These are phyloP conservation scores for Champsocephalus esox DNA, from an alignment of 2,797 vertebrate species.

Conservation along the genomic window DNA sequence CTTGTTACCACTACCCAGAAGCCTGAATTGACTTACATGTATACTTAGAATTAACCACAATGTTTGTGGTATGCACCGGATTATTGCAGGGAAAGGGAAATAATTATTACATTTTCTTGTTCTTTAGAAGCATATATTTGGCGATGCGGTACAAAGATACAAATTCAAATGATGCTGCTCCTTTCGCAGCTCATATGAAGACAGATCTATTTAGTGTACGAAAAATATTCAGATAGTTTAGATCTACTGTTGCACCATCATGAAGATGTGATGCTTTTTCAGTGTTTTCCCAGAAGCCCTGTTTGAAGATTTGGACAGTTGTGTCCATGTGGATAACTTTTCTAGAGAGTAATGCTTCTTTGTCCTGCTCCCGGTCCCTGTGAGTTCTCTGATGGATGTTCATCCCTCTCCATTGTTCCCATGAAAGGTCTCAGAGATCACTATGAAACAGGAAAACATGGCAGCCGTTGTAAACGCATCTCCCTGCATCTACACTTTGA, in stretches of 20 bases:
- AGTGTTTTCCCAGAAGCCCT: neutral
- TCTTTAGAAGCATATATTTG: constrained; percentile 1
- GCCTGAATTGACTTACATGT: neutral
- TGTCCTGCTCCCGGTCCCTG: constrained; percentile 8
- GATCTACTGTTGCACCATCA: constrained; percentile 6
- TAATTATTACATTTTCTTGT: neutral
- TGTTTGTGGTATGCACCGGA: neutral
- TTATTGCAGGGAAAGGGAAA: neutral
- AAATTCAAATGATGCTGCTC: neutral
- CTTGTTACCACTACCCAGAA: neutral
- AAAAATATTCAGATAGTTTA: constrained; percentile 2
- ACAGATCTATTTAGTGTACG: neutral
- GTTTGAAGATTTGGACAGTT: constrained; percentile 10
- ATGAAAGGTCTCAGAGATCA: constrained; percentile 2
- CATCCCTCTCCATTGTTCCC: neutral
- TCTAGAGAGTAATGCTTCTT: constrained; percentile 28
- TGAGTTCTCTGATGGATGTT: constrained; percentile 30
- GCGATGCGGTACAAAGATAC: neutral
- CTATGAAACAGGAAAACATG: constrained; percentile 10
- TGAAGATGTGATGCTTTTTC: neutral
- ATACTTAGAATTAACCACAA: neutral
- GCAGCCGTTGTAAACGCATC: constrained; percentile 16
- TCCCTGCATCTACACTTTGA: constrained; percentile 6
- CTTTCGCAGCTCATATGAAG: neutral
- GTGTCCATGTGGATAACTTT: constrained; percentile 11